These are phyloP conservation scores for Neuroscelio doddi DNA, from an alignment of 2,888 invertebrate species.

Conservation along the genomic window DNA sequence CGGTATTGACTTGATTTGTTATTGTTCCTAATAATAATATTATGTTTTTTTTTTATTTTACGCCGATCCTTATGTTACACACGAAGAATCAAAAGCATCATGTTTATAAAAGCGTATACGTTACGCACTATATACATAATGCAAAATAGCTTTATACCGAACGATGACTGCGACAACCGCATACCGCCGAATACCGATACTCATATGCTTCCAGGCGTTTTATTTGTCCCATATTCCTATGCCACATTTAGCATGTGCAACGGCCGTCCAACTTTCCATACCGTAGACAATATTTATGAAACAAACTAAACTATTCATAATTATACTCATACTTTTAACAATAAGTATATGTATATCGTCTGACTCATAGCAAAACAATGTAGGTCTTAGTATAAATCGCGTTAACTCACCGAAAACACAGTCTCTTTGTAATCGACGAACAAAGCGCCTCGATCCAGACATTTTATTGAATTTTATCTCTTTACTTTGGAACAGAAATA, in stretches of 20 bases:
- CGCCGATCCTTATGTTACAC: conserved; percentile 20
- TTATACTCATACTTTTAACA: conserved; percentile 46
- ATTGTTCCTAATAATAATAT: conserved; percentile 47
- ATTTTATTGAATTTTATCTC: conserved; percentile 20
- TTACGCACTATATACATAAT: not conserved
- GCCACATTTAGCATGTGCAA: conserved; percentile 66
- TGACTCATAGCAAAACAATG: conserved; percentile 37
- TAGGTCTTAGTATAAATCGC: conserved; percentile 46
- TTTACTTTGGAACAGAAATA: not conserved
- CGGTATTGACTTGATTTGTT: conserved; percentile 44
- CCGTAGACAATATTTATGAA: conserved; percentile 72
- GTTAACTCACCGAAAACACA: conserved; percentile 37
- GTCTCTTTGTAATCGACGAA: conserved; percentile 34
- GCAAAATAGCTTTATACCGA: conserved; percentile 29
- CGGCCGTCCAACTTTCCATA: conserved; percentile 69
- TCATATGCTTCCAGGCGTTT: conserved; percentile 52
- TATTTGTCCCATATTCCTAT: conserved; percentile 69
- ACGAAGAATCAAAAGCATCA: conserved; percentile 42
- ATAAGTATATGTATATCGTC: conserved; percentile 42
- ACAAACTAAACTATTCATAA: conserved; percentile 64
- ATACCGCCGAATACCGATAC: conserved; percentile 46
- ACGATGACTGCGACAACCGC: conserved; percentile 26
- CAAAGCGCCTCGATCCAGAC: conserved; percentile 31
- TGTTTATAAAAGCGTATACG: conserved; percentile 6
- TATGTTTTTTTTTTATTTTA: conserved; percentile 31